Conservation (phyloP, 2,113 vertebrate genomes). For the Meles meles region DNA sequence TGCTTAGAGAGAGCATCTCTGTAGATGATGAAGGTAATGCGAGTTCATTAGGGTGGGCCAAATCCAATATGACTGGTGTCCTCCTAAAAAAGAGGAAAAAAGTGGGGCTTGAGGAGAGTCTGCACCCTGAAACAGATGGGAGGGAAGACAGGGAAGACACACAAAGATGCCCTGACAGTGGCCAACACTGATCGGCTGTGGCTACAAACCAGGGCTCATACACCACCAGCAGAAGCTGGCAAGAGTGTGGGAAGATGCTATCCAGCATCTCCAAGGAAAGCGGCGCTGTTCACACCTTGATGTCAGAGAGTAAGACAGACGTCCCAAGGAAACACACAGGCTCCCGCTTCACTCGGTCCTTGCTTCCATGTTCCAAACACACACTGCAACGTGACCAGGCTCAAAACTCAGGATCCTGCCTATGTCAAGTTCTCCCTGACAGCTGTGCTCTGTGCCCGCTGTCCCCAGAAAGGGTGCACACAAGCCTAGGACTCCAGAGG, state of each 20-base stretch:
- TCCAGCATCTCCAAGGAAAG: background rate
- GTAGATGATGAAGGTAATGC: background rate
- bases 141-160: background rate
- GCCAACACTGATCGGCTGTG: background rate
- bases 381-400: background rate
- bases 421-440: background rate
- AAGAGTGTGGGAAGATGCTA: background rate
- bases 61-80: background rate
- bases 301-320: background rate
- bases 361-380: background rate
- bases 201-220: fast-evolving
- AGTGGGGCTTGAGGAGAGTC: background rate
- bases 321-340: background rate
- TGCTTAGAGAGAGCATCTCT: background rate
- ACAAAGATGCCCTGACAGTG: background rate
- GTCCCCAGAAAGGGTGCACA: background rate
- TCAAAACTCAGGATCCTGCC: background rate
- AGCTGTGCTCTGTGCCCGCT: background rate
- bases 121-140: background rate
- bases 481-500: fast-evolving
- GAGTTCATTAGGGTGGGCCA: background rate
- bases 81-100: background rate
- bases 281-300: fast-evolving
- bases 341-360: background rate
- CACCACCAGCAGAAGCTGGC: background rate